Evolutionary conservation across 2,113 vertebrate genomes (phyloP).

Genomic region (Megalops atlanticus): DNA sequence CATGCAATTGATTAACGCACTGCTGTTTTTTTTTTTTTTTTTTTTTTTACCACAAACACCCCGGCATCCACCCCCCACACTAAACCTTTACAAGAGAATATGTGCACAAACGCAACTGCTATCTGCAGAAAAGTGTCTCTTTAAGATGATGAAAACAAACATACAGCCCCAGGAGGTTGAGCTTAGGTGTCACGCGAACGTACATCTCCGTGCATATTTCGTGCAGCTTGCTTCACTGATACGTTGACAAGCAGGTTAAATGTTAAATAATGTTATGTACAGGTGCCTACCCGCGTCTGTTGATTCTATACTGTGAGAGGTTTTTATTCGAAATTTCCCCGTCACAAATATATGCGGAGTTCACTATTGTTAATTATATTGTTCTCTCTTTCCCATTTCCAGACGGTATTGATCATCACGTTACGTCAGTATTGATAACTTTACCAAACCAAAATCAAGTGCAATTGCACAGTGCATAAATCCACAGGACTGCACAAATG

Average conservation of each 20-base stretch:
- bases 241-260: not conserved
- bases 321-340: conserved; percentile 2
- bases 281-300: not conserved
- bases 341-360: not conserved
- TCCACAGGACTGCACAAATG: conserved; percentile 56
- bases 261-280: conserved; percentile 13
- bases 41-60: not conserved
- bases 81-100: not conserved
- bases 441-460: conserved; percentile 82
- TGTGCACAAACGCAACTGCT: not conserved
- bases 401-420: conserved; percentile 78
- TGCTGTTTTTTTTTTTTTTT: not conserved
- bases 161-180: not conserved
- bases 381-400: conserved; percentile 65
- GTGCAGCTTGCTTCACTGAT: not conserved
- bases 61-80: not conserved
- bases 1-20: not conserved
- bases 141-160: conserved; percentile 6
- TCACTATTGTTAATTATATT: conserved; percentile 32
- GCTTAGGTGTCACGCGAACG: not conserved
- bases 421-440: conserved; percentile 90
- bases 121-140: conserved; percentile 7
- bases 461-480: conserved; percentile 67
- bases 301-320: not conserved
- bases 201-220: not conserved